phyloP scores from a whole-genome alignment of 2,888 invertebrate genomes.

The Temnothorax ravouxi region DNA sequence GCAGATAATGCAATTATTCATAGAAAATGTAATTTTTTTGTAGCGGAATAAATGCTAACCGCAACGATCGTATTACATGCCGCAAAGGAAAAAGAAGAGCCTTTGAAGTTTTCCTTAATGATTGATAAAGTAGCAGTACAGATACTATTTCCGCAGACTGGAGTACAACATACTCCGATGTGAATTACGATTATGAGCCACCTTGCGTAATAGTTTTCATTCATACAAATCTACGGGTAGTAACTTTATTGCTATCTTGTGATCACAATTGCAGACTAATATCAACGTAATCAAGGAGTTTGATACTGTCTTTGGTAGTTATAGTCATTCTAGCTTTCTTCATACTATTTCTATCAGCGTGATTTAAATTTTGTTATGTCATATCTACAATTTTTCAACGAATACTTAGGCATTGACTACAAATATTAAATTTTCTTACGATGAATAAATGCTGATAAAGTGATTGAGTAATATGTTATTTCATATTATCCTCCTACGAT shows the following conservation, averaged over 20 bases:
- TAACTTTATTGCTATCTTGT: neutral
- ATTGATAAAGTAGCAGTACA: neutral
- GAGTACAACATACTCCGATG: neutral
- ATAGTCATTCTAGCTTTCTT: neutral
- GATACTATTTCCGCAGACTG: neutral
- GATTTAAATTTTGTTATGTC: neutral
- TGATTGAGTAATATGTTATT: neutral
- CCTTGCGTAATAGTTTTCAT: slow-evolving; percentile 34
- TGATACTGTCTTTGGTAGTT: neutral
- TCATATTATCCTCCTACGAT: neutral
- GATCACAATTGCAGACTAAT: slow-evolving; percentile 9
- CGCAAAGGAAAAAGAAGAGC: neutral
- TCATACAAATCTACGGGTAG: slow-evolving; percentile 29
- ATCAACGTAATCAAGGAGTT: neutral
- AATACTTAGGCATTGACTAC: neutral
- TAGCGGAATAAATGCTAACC: slow-evolving; percentile 2
- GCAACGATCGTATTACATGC: neutral
- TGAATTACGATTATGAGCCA: slow-evolving; percentile 37
- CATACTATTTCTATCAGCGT: neutral
- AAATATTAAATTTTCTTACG: slow-evolving; percentile 1
- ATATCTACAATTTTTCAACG: neutral
- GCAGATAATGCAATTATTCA: slow-evolving; percentile 16
- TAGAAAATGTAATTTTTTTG: neutral
- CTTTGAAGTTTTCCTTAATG: slow-evolving; percentile 19
- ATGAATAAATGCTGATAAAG: neutral